phyloP scores from a whole-genome alignment of 2,888 invertebrate species.

The Sicus ferrugineus region DNA sequence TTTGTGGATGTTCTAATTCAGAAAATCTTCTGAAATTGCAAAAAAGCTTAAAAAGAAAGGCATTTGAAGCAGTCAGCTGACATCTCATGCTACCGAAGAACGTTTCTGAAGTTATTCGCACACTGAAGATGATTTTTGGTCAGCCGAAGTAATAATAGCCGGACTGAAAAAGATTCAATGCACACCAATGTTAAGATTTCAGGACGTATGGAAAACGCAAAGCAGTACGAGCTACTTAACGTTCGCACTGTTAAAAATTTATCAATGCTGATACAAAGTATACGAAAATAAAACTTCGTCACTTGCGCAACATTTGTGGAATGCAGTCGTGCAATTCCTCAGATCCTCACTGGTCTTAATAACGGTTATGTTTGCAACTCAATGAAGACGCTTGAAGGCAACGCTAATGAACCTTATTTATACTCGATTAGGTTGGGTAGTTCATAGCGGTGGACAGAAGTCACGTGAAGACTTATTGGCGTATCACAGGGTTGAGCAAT shows the following conservation, averaged over 20 bases:
- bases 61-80: neutral
- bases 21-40: constrained; percentile 6
- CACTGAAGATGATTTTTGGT: constrained; percentile 15
- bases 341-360: constrained; percentile 7
- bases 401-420: neutral
- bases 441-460: neutral
- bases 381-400: neutral
- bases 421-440: too few species aligned
- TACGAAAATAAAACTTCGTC: neutral
- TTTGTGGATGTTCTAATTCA: neutral
- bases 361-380: neutral
- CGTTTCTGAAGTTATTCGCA: constrained; percentile 11
- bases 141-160: neutral
- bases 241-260: neutral
- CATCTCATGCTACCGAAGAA: constrained; percentile 16
- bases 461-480: neutral
- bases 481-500: neutral
- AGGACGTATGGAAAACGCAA: neutral
- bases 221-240: constrained; percentile 4
- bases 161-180: neutral
- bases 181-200: neutral
- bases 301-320: neutral
- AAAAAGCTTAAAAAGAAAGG: constrained; percentile 6
- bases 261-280: neutral
- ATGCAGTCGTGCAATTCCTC: neutral